Evolutionary conservation across 2,797 vertebrate genomes (phyloP), one percentile per base, ranked within the genome.

Genomic region (Oreochromis mossambicus): DNA sequence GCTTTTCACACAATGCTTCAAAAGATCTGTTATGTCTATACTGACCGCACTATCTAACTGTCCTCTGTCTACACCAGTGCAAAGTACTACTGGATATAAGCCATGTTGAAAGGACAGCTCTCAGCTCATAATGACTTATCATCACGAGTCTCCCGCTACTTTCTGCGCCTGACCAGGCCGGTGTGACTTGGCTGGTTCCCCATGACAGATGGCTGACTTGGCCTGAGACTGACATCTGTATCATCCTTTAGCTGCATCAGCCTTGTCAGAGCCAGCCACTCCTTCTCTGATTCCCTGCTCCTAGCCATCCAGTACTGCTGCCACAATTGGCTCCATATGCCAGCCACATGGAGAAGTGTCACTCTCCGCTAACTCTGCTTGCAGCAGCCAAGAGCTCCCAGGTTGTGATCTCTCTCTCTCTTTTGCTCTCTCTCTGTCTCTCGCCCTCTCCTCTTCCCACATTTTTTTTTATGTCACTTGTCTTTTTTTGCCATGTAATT

Each of bases 151-250:
- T 88, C 91, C 84, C 12, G 7, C 75, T 34, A 34, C 84, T 90
- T 84, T 80, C 87, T 78, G 54, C 1, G 3, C 88, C 68, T 88
- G 79, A 73, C 54, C 24, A 41, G 82, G 82, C 81, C 84, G 58
- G 56, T 73, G 87, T 85, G 82, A 78, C 91, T 91, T 92, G 94
- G 92, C 89, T 73, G 5, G 54, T 21, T 88, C 88, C 77, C 75
- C 13, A 8, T 90, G 90, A 89, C 92, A 95, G 94, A 95, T 95
- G 92, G 93, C 86, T 84, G 77, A 87, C 87, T 92, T 94, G 92
- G 93, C 91, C 85, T 46, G 66, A 81, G 88, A 88, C 83, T 84
- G 92, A 94, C 93, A 95, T 94, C 92, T 92, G 92, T 91, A 94
- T 92, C 93, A 88, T 92, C 86, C 91, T 84, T 91, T 80, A 83